Evolutionary conservation across 2,888 invertebrate genomes (phyloP), one percentile per base, ranked within the genome.

Genomic region (Andrena bucephala): DNA sequence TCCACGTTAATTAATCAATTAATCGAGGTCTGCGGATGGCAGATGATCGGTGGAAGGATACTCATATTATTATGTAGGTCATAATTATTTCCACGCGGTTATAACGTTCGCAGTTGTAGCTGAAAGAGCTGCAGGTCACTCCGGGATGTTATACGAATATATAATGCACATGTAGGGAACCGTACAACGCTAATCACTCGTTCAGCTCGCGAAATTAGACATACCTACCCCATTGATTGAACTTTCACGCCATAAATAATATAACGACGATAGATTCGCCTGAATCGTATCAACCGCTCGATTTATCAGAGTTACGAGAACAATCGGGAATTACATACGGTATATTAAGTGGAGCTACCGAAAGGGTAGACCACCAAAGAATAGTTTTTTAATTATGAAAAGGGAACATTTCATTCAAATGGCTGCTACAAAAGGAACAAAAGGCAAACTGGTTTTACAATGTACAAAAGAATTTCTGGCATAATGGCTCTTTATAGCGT

Each of bases 1-100:
- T 29, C 6, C n/a, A 24, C n/a, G 16, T 42, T 42, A 16, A 16
- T 42, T 42, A 42, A 42, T 42, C 16, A 16, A 42, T 16, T 42
- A 42, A 42, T 42, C 27, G 63, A 36, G 59, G 33, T 1, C 75
- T 83, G 77, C 84, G 84, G 83, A 88, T 80, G 83, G 86, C 90
- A 90, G 84, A 89, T 87, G 87, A 84, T 86, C 82, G 71, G 70
- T 70, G 72, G 73, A 48, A 65, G 57, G 60, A 52, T 60, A 74
- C 81, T 70, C 82, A 54, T 50, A 69, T 74, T 67, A 65, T 78
- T 79, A 85, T 83, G 54, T 86, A 76, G 85, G 86, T 83, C 86
- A 83, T 71, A 67, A 77, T 65, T 78, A 78, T 65, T 42, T 69
- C 59, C 62, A 74, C 70, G 63, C 79, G 79, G 79, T 85, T 84